Base-by-base conservation (phyloP, 2,797 vertebrate species). In the Pipistrellus pipistrellus region DNA sequence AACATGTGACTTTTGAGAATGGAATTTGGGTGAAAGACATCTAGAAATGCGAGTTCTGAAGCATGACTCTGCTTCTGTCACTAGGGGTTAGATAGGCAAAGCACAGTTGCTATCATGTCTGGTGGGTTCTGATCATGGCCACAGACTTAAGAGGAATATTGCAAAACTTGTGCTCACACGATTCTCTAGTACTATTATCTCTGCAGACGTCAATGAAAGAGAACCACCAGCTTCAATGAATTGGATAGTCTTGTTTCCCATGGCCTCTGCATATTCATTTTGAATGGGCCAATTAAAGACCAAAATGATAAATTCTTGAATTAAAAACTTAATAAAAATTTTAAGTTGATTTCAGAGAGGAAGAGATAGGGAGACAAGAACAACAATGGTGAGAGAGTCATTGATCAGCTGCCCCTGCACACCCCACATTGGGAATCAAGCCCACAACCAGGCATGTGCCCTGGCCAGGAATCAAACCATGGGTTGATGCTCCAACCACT, bases 1-100 rank as follows among this genome's bases (percentile, higher is more conserved):
- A 80, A 62, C 20, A 12, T 71, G 13, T 69, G 68, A 78, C 30
- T 85, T 94, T 55, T 94, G 66, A 92, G 20, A 87, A 69, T 71
- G 23, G 6, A 11, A 51, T 27, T 82, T 91, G 41, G 14, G 46
- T 91, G 35, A 87, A 77, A 83, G 72, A 8, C 9, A 73, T 20
- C 3, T 86, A 44, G 41, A 86, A 84, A 71, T 59, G 12, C 0
- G 1, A 94, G 23, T 73, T 82, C 80, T 53, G n/a, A 75, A 69
- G 8, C 62, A 82, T 11, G 6, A 80, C 6, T 64, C 10, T 77
- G 23, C 23, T 88, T 11, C 13, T 66, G 4, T 81, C 14, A 23
- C 11, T 71, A 68, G 15, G 30, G 48, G 4, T 81, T 71, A 53
- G 2, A 59, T 75, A 23, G 75, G 30, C 71, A 62, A 25, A 6